Base-by-base conservation (phyloP, 30 jellyfish, hydroid and myxozoan species). In the Nemopilema nomurai region DNA sequence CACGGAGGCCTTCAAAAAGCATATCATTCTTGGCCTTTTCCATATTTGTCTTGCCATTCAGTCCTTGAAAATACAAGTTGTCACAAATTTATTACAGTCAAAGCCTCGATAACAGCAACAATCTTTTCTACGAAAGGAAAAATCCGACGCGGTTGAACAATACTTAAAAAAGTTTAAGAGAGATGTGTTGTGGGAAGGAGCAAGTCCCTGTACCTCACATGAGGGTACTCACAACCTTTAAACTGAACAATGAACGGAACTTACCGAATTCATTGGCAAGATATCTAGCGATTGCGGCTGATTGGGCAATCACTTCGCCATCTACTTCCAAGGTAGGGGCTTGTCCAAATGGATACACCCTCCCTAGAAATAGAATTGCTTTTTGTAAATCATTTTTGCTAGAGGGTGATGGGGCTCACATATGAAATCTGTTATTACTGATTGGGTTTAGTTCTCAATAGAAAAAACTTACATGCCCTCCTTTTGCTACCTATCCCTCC, bases 191-290 rank as follows among this genome's bases (percentile, higher is more conserved):
- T n/a, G n/a, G n/a, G n/a, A n/a, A n/a, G n/a, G n/a, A n/a, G n/a
- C n/a, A n/a, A n/a, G n/a, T n/a, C n/a, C n/a, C n/a, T n/a, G n/a
- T n/a, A n/a, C n/a, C n/a, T n/a, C n/a, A n/a, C n/a, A n/a, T n/a
- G n/a, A n/a, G n/a, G n/a, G n/a, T n/a, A n/a, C n/a, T n/a, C n/a
- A n/a, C n/a, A n/a, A n/a, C n/a, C n/a, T n/a, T n/a, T n/a, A n/a
- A n/a, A n/a, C n/a, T n/a, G n/a, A n/a, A n/a, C n/a, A n/a, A n/a
- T n/a, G n/a, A n/a, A n/a, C n/a, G 6, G 57, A 3, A 72, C 92
- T 19, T 83, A 78, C 88, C 90, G 70, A 78, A 78, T 74, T 79
- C 96, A 63, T 80, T 71, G 0, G 89, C 96, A 17, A 88, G 88
- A 70, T 53, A 88, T 51, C 88, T 32, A 20, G 83, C 68, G 52